Base-by-base conservation (phyloP, 2,113 vertebrate genomes). In the Callocephalon fimbriatum region DNA sequence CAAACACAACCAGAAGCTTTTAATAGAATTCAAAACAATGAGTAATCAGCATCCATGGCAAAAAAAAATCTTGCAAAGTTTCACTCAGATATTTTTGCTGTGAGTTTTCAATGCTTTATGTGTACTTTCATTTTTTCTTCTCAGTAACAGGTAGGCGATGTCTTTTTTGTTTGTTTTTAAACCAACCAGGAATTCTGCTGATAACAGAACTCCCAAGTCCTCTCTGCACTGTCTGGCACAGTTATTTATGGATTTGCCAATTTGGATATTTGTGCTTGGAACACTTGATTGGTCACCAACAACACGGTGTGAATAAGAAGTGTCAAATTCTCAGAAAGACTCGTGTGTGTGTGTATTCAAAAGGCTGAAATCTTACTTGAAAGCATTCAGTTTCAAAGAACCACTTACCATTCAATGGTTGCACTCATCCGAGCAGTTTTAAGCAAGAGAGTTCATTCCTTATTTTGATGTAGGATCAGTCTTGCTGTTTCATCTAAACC, bases 391-490 rank as follows among this genome's bases (percentile, higher is more conserved):
- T 59, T 86, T 92, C 83, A 70, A 86, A 88, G 58, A 83, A 65
- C 27, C 48, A 76, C n/a, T 76, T 83, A 62, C 26, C 6, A 11
- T 93, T 90, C 62, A 48, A 22, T 45, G n/a, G 19, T 8, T 92
- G 27, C 21, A 58, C 90, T 83, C 15, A 40, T 32, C 50, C 10
- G 4, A 90, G 17, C 40, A 70, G 35, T 78, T 74, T 87, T 72
- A 94, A 72, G 61, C 29, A 78, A 61, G 88, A 70, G 29, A 38
- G 35, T 84, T 93, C 18, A 75, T 91, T 86, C 68, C n/a, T 77
- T 77, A 51, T 94, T 96, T 81, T 94, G 90, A 75, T 74, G 42
- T 78, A 50, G 63, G 68, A 66, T 93, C 87, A 81, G 58, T 75
- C 78, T n/a, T 62, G 32, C 48, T 88, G 37, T 62, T 96, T 92